Evolutionary conservation across 2,888 invertebrate genomes (phyloP).

Genomic region (Conus canariensis): DNA sequence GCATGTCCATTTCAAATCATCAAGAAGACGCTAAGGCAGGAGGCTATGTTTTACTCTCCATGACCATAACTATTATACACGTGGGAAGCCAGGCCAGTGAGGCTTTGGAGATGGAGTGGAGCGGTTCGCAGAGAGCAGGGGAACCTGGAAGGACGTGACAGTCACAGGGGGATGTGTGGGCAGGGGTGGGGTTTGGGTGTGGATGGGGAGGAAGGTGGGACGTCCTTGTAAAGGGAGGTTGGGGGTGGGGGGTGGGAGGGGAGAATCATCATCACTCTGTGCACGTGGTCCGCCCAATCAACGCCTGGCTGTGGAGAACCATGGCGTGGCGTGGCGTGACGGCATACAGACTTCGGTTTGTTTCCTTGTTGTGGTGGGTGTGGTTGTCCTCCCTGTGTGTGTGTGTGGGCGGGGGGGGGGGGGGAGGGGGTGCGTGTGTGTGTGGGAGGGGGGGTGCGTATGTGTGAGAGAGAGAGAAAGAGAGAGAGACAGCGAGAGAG

Average conservation of each 20-base stretch:
- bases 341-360: background rate
- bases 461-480: background rate
- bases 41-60: too few relatives aligned
- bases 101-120: too few relatives aligned
- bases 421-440: background rate
- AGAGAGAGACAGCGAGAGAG: background rate
- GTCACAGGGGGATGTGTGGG: background rate
- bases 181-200: background rate
- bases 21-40: too few relatives aligned
- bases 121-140: too few relatives aligned
- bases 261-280: too few relatives aligned
- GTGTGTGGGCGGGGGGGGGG: background rate
- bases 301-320: too few relatives aligned
- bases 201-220: background rate
- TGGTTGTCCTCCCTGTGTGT: background rate
- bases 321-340: too few relatives aligned
- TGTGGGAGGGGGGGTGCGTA: background rate
- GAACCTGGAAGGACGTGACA: background rate
- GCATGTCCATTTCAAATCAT: too few relatives aligned
- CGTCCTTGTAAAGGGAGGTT: background rate
- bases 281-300: too few relatives aligned
- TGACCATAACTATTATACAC: too few relatives aligned
- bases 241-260: background rate
- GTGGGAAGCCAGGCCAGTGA: too few relatives aligned
- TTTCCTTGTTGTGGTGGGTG: background rate